Evolutionary conservation across 2,113 vertebrate genomes (phyloP), one percentile per base, ranked within the genome.

Genomic region (Takifugu flavidus): DNA sequence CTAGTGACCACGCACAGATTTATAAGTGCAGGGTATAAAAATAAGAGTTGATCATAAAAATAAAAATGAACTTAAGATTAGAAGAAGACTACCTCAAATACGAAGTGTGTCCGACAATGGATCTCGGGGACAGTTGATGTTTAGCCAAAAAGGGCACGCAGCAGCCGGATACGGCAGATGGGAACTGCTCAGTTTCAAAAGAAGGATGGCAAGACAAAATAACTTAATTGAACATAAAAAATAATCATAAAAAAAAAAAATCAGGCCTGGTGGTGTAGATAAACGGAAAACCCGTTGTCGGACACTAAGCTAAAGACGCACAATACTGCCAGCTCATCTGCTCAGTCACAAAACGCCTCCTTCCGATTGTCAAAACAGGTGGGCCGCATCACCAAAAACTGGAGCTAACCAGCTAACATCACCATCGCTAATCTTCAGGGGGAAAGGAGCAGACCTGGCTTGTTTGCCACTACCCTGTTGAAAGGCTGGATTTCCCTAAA

Each of bases 301-400:
- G 34, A 39, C 11, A 10, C 11, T 14, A 13, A 7, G 27, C 3
- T 2, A 26, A 39, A 60, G 29, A 25, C 62, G 47, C 25, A 61
- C 14, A 66, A 61, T 29, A 63, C 11, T 25, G 31, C 56, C 61
- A 31, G 59, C 51, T 72, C 62, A 55, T 43, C 50, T 57, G 34
- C 13, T 53, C 49, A 26, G 50, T 56, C 49, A 20, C 58, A 2
- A 20, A 54, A 52, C 27, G 60, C 49, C 20, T 64, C 46, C 67
- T 61, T 43, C n/a, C 25, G 10, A 56, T 26, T 14, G 70, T 54
- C 55, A n/a, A 49, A 80, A 84, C 82, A 89, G 88, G 82, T 88
- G 88, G 88, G 85, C 88, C 84, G 74, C 82, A 59, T 43, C 67
- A 7, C n/a, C 3, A n/a, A 68, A 65, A 53, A 47, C 0, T 31